Evolutionary conservation across 2,888 invertebrate genomes (phyloP), one percentile per base, ranked within the genome.

Genomic region (Galeopsomyia nigrocyanea): DNA sequence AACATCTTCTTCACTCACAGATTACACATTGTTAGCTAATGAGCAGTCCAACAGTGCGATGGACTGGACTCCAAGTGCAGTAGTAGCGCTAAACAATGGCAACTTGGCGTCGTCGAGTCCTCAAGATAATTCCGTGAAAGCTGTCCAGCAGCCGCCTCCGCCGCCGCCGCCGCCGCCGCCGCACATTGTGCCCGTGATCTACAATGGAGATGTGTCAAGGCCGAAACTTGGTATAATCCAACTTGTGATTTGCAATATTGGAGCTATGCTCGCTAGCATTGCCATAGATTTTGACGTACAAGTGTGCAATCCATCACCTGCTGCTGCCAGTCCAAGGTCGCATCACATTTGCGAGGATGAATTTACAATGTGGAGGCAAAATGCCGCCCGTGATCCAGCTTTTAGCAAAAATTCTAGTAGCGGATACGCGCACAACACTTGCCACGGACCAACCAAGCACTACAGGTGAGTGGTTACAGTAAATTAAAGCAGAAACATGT

Each of bases 251-350:
- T 97, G 95, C 89, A 96, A 96, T 87, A 95, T 97, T 90, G 96
- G 96, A 67, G 94, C 96, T 66, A 90, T 97, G 88, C 88, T 98
- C 82, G 97, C 97, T 3, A 93, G 96, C 31, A 94, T 98, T 53
- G 95, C 95, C 3, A 94, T 95, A 51, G 98, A 97, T 0, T 97
- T 95, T 84, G 97, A 98, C 89, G 93, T 98, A 66, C 90, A 96
- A 82, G 90, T 95, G 86, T 95, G 95, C 57, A 96, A 88, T 95
- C 76, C 95, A 95, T 87, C 95, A 95, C 9, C 90, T 92, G 82
- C 93, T 81, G 79, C 90, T 92, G 82, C 93, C 81, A 79, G 61
- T 75, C 68, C 50, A 83, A 88, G 77, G 84, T 88, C 46, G 72
- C 87, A 82, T 19, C 81, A 77, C 78, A 83, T 49, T 80, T 82